Evolutionary conservation across 2,888 invertebrate genomes (phyloP).

Genomic region (Drosophila ustulata): DNA sequence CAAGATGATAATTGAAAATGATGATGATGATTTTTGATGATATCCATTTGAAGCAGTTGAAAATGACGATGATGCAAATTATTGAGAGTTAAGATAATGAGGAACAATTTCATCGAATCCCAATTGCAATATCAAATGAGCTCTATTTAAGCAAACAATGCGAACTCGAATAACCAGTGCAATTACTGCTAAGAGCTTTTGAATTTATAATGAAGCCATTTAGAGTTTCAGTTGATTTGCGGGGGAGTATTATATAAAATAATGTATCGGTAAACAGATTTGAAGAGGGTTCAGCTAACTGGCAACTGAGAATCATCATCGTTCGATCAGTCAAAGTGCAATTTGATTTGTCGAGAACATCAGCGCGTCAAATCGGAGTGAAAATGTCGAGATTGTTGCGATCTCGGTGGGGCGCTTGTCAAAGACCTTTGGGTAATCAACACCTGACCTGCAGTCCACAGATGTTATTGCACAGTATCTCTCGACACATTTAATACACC

Average conservation of each 20-base stretch:
- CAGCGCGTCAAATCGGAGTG: background rate
- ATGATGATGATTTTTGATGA: background rate
- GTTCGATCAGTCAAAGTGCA: background rate
- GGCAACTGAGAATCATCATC: background rate
- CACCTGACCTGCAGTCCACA: slow-evolving; percentile 38
- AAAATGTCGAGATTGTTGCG: background rate
- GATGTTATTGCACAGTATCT: slow-evolving; percentile 18
- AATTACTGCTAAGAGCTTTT: background rate
- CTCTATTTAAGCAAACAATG: no score
- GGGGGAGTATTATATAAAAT: background rate
- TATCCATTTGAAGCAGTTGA: background rate
- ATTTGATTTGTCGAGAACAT: background rate
- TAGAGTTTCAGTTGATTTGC: background rate
- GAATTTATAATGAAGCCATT: background rate
- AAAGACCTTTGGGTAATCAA: slow-evolving; percentile 43
- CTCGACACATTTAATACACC: slow-evolving; percentile 24
- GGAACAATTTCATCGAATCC: background rate
- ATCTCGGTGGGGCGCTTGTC: background rate
- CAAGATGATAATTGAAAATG: no score
- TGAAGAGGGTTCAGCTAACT: background rate
- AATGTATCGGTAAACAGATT: background rate
- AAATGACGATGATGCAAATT: background rate
- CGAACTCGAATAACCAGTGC: no score
- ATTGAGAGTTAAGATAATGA: no score
- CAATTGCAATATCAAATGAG: background rate